These are phyloP conservation scores for Sesia apiformis DNA, from an alignment of 2,888 invertebrate species.

Conservation along the genomic window DNA sequence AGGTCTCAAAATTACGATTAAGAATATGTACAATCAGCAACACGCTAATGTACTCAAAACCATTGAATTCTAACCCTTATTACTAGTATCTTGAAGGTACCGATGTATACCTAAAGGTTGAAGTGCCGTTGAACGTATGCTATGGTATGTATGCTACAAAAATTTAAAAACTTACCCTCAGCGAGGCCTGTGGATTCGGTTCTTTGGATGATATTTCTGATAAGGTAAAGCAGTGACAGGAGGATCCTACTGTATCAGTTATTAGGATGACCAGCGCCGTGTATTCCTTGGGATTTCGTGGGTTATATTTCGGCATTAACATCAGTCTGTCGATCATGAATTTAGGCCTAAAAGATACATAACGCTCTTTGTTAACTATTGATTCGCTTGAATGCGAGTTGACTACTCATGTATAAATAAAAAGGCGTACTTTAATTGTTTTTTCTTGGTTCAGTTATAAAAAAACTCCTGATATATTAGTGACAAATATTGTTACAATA, in stretches of 20 bases:
- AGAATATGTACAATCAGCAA: too few relatives aligned
- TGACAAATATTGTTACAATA: too few relatives aligned
- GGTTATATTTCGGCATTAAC: conserved; percentile 13
- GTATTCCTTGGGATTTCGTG: conserved; percentile 21
- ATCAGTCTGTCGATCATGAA: conserved; percentile 38
- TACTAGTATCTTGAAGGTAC: too few relatives aligned
- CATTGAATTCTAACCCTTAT: too few relatives aligned
- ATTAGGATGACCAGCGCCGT: conserved; percentile 28
- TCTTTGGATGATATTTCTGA: conserved; percentile 38
- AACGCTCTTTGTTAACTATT: too few relatives aligned
- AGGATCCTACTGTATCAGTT: conserved; percentile 45
- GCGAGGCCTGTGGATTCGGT: conserved; percentile 18
- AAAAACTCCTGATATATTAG: too few relatives aligned
- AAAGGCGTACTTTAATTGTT: neutral
- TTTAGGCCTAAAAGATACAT: conserved; percentile 37
- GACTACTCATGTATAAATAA: conserved; percentile 11
- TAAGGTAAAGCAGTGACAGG: conserved; percentile 35
- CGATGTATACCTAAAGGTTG: too few relatives aligned
- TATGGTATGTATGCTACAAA: neutral
- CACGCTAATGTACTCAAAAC: too few relatives aligned
- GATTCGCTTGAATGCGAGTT: too few relatives aligned
- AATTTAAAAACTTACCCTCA: conserved; percentile 27
- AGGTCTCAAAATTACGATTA: too few relatives aligned
- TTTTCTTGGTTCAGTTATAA: too few relatives aligned
- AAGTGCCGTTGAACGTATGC: too few relatives aligned